Evolutionary conservation across 2,113 vertebrate genomes (phyloP), one percentile per base, ranked within the genome.

Genomic region (Cnemophilus loriae): DNA sequence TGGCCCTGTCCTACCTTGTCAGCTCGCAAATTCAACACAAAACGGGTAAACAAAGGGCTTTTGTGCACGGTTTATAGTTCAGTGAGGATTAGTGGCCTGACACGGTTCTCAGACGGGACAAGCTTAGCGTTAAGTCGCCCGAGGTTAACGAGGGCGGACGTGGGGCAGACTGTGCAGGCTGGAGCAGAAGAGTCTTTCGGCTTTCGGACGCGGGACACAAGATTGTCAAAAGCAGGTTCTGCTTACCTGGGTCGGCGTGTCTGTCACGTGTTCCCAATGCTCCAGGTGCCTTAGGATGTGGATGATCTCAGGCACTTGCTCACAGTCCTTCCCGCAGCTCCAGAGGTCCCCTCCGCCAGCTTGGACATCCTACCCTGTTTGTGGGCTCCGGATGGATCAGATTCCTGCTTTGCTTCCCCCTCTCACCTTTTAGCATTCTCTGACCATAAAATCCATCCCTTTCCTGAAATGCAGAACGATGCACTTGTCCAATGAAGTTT

Each of bases 401-500:
- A 46, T 89, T 53, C 95, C 94, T 71, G 87, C 92, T 87, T 52
- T 73, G 32, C 87, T 86, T 80, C 61, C 65, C 56, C 30, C 50
- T 74, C 78, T 91, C 94, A 86, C 93, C 89, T 84, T 77, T 94
- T 80, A 95, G 76, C 71, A 41, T 96, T 86, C 85, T 83, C 73
- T 6, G 42, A 42, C 73, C 5, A 33, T 89, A 68, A 94, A 91
- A 87, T 50, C 68, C 96, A 92, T 95, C 84, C 69, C 80, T 89
- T 87, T 76, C 87, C 81, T 59, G 80, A 85, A 83, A 39, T 13
- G 64, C 81, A 21, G 81, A 52, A 20, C 12, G 74, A 84, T 97
- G 96, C 97, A 97, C 96, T 97, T 97, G 97, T 97, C 96, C 52
- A n/a, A 16, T 77, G 91, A 83, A 91, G 85, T 89, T 94, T 90